These are phyloP conservation scores for Girardia tigrina DNA, from an alignment of 2,888 invertebrate species.

Conservation along the genomic window DNA sequence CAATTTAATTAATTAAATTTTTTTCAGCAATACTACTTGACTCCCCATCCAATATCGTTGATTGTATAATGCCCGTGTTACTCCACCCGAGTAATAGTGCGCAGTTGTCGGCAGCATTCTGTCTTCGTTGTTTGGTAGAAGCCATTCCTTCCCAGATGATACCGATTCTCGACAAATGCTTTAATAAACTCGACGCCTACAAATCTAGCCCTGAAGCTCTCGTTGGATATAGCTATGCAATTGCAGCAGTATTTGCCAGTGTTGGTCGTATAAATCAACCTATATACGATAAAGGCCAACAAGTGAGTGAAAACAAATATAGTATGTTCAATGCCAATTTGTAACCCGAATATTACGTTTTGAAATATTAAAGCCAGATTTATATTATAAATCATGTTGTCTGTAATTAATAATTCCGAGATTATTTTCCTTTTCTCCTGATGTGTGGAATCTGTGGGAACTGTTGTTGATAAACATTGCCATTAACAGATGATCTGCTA, in stretches of 20 bases:
- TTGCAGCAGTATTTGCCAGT: slow-evolving; percentile 75
- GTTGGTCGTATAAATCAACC: slow-evolving; percentile 56
- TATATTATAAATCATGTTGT: not conserved
- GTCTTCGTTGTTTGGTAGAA: slow-evolving; percentile 73
- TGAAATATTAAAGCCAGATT: too few relatives aligned
- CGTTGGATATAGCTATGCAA: slow-evolving; percentile 71
- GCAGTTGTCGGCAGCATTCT: slow-evolving; percentile 82
- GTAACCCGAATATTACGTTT: too few relatives aligned
- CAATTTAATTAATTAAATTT: too few relatives aligned
- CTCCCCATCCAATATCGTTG: slow-evolving; percentile 52
- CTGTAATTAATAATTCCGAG: too few relatives aligned
- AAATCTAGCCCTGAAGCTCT: slow-evolving; percentile 64
- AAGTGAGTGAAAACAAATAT: not conserved
- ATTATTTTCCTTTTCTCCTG: too few relatives aligned
- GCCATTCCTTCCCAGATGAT: slow-evolving; percentile 87
- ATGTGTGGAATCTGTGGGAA: too few relatives aligned
- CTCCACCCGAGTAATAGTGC: slow-evolving; percentile 86
- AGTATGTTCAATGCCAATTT: too few relatives aligned
- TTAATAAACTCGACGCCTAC: slow-evolving; percentile 53
- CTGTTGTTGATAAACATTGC: too few relatives aligned
- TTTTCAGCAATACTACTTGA: slow-evolving; percentile 32
- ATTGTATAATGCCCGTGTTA: slow-evolving; percentile 67
- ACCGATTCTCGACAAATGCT: slow-evolving; percentile 66
- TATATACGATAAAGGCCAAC: slow-evolving; percentile 23
- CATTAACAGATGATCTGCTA: too few relatives aligned